phyloP scores from a whole-genome alignment of 2,797 vertebrate species.

The Anguilla obscura region DNA sequence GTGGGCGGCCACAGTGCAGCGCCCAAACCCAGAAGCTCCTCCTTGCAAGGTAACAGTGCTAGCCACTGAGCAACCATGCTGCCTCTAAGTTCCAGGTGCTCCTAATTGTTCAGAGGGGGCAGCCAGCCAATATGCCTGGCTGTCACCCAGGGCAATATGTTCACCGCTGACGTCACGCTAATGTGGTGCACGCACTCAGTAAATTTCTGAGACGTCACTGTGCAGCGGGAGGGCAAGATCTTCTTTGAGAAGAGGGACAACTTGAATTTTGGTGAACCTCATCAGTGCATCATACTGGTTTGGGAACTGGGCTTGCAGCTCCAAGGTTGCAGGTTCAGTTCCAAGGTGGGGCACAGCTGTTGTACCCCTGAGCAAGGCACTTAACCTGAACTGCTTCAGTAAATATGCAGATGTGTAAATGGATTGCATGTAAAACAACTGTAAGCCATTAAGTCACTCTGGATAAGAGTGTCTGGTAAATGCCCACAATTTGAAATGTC shows the following conservation, averaged over 20 bases:
- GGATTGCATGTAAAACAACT: not conserved
- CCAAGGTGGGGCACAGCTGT: no score
- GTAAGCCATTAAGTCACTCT: not conserved
- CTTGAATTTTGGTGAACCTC: slow-evolving; percentile 92
- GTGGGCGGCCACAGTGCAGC: no score
- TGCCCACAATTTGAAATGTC: not conserved
- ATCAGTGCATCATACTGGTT: not conserved
- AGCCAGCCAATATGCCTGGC: slow-evolving; percentile 94
- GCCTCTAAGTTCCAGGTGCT: slow-evolving; percentile 47
- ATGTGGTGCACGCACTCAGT: slow-evolving; percentile 98
- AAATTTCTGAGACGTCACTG: slow-evolving; percentile 98
- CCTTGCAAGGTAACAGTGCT: no score
- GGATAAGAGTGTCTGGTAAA: not conserved
- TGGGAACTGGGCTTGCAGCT: no score
- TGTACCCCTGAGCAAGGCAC: not conserved
- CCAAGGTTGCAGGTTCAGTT: no score
- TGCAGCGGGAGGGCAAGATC: slow-evolving; percentile 92
- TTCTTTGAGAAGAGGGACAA: slow-evolving; percentile 99
- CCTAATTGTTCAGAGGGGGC: slow-evolving; percentile 94
- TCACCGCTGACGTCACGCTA: slow-evolving; percentile 93
- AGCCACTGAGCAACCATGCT: no score
- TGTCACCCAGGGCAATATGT: slow-evolving; percentile 91
- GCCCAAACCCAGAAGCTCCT: no score
- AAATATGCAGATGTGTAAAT: not conserved
- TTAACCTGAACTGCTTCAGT: not conserved